These are phyloP conservation scores for Harpagoxenus sublaevis DNA, from an alignment of 2,888 invertebrate genomes.

Conservation along the genomic window DNA sequence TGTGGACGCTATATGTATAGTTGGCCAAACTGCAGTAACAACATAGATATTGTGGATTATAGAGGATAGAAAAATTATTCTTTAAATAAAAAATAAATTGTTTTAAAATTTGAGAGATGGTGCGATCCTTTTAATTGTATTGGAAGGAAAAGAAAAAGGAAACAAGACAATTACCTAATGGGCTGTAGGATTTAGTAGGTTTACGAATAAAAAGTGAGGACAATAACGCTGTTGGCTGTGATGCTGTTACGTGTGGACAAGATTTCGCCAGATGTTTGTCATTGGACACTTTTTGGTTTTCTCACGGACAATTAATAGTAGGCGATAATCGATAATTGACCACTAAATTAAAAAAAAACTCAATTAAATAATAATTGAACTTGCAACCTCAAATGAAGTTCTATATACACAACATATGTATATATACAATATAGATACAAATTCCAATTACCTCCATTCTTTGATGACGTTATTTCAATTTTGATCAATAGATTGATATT, in stretches of 20 bases:
- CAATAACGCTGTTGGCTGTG: not conserved
- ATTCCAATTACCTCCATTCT: too few relatives aligned
- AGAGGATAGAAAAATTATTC: not conserved
- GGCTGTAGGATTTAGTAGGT: not conserved
- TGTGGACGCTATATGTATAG: too few relatives aligned
- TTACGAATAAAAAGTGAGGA: not conserved
- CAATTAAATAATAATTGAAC: not conserved
- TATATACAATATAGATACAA: too few relatives aligned
- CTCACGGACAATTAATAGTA: not conserved
- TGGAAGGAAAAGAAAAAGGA: not conserved
- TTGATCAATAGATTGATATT: too few relatives aligned
- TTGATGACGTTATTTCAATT: too few relatives aligned
- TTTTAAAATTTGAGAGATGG: not conserved
- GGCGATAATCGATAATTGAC: not conserved
- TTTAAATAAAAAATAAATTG: not conserved
- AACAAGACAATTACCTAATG: not conserved
- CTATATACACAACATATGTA: too few relatives aligned
- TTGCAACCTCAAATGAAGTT: not conserved
- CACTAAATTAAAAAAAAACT: not conserved
- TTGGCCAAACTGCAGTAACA: too few relatives aligned
- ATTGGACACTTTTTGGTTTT: not conserved
- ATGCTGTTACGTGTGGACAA: not conserved
- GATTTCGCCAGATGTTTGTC: not conserved
- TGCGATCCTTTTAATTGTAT: not conserved
- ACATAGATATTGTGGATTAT: too few relatives aligned